A percentile compares a stretch with the other conserved stretches of the same genome.
phyloP scores from a whole-genome alignment of 2,797 vertebrate species.

The Cynodonichthys magdalenae region DNA sequence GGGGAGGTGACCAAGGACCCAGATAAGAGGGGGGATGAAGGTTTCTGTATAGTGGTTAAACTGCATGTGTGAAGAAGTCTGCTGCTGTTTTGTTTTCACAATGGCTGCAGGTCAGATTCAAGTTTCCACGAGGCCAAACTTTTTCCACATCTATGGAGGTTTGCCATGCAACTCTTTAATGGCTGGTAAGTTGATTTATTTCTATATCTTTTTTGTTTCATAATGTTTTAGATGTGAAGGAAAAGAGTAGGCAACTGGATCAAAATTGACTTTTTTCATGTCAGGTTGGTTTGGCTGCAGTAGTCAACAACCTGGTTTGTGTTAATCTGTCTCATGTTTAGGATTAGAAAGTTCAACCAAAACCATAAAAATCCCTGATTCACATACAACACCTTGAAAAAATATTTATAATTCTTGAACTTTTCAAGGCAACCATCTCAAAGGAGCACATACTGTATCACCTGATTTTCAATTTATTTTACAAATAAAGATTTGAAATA shows the following conservation, averaged over 20 bases:
- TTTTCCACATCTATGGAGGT: slow-evolving; percentile 59
- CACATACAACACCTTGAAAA: background rate
- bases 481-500: too few relatives aligned
- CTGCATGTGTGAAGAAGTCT: slow-evolving; percentile 16
- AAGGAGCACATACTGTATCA: too few relatives aligned
- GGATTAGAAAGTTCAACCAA: background rate
- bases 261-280: background rate
- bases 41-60: slow-evolving; percentile 29
- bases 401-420: too few relatives aligned
- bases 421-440: too few relatives aligned
- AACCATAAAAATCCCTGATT: background rate
- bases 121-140: slow-evolving; percentile 28
- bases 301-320: too few relatives aligned
- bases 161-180: slow-evolving; percentile 75
- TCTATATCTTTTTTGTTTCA: background rate
- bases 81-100: slow-evolving; percentile 27
- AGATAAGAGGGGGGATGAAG: slow-evolving; percentile 49
- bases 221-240: background rate
- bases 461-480: too few relatives aligned
- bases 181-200: slow-evolving; percentile 68
- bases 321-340: too few relatives aligned
- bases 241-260: background rate
- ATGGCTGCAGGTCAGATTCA: slow-evolving; percentile 67
- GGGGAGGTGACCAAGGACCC: slow-evolving; percentile 49
- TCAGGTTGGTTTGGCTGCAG: too few relatives aligned